Conservation (phyloP, 1,140 invertebrate species). For the Stegodyphus dumicola region DNA sequence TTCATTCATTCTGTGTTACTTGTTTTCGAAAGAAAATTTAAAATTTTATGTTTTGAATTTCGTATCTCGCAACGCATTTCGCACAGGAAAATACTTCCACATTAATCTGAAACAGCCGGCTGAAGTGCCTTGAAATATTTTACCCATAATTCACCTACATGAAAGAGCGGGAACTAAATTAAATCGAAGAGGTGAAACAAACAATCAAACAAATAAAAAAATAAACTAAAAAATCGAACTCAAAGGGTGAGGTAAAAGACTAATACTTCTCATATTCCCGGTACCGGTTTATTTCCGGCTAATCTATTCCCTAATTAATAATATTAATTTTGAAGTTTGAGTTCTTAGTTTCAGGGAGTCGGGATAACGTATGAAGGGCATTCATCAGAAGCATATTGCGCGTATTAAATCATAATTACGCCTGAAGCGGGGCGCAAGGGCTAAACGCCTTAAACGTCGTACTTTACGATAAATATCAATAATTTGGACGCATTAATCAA, state of each 20-base stretch:
- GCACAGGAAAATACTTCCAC: no score
- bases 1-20: no score
- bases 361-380: conserved; percentile 39
- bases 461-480: conserved; percentile 59
- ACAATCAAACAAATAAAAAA: no score
- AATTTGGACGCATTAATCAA: conserved; percentile 53
- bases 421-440: conserved; percentile 4
- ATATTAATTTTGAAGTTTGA: conserved; percentile 55
- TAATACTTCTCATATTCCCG: conserved; percentile 42
- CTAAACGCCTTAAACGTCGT: conserved; percentile 22
- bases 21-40: no score
- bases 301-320: conserved; percentile 55
- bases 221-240: no score
- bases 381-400: conserved; percentile 49
- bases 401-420: conserved; percentile 58
- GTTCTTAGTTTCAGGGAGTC: conserved; percentile 30
- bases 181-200: no score
- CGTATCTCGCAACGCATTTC: no score
- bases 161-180: no score
- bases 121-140: no score
- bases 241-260: conserved; percentile 14
- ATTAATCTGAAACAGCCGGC: no score
- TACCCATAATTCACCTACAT: no score
- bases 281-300: conserved; percentile 27
- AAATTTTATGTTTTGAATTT: no score